Percentiles rank a stretch among this genome's conserved stretches.
phyloP scores from a whole-genome alignment of 2,797 vertebrate species.

The Enteromius anoplus region DNA sequence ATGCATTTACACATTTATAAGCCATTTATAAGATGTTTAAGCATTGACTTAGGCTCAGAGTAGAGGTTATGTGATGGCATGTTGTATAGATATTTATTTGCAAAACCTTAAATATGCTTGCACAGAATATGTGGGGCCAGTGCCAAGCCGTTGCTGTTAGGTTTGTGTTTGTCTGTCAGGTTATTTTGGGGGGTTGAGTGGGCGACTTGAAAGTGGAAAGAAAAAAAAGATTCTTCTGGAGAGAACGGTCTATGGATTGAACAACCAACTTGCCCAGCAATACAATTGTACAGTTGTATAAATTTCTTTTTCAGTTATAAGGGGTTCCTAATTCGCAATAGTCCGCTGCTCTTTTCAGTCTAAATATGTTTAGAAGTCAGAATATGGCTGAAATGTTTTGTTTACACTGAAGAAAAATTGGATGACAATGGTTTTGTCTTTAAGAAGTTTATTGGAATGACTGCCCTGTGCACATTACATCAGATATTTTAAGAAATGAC shows the following conservation, averaged over 20 bases:
- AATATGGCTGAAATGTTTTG: slow-evolving; percentile 11
- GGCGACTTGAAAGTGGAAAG: background rate
- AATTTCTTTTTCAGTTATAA: background rate
- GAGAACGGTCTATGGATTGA: background rate
- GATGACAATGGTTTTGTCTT: slow-evolving; percentile 11
- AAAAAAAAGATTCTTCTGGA: background rate
- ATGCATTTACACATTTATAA: slow-evolving; percentile 22
- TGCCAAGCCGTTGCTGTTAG: background rate
- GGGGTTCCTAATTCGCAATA: background rate
- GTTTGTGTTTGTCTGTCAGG: background rate
- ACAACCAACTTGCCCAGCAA: background rate
- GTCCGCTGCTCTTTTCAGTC: background rate
- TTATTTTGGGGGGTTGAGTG: background rate
- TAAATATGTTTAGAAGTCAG: background rate
- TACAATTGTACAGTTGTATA: background rate
- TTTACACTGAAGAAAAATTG: background rate
- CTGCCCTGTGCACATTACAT: slow-evolving; percentile 4
- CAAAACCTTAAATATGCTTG: slow-evolving; percentile 41
- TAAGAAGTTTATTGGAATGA: slow-evolving; percentile 43
- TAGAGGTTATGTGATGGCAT: slow-evolving; percentile 1
- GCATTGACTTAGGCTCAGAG: background rate
- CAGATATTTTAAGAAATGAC: slow-evolving; percentile 21
- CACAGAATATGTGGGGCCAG: slow-evolving; percentile 29
- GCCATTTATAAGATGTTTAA: slow-evolving; percentile 30
- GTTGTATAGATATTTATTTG: slow-evolving; percentile 54